Evolutionary conservation across 2,113 vertebrate genomes (phyloP), one percentile per base, ranked within the genome.

Genomic region (Rynchops niger): DNA sequence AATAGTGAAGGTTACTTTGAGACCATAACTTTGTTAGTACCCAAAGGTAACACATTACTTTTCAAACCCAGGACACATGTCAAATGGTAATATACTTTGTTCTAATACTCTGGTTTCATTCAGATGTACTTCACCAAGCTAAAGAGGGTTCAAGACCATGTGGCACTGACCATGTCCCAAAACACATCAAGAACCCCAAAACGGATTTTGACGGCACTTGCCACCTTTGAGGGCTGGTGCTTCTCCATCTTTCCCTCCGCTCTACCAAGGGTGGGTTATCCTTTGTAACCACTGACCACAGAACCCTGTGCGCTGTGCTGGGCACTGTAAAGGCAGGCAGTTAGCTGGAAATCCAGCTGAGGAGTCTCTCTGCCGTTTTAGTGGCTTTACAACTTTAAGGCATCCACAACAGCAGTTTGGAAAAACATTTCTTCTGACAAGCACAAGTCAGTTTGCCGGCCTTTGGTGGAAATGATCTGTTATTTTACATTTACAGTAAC

Each of bases 131-230:
- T 82, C 40, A 67, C 17, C 52, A 85, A 66, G 34, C 19, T 61
- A 7, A 38, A 73, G 50, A 65, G 29, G 3, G 20, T 52, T 82
- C 77, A 53, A 61, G 49, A 52, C 49, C 34, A 8, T 0, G 0
- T 5, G 52, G 40, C 47, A 87, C 53, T 53, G 45, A 61, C 38
- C 13, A 43, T 0, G 0, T 53, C 36, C 38, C 0, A 0, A 70
- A 90, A 83, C 32, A 62, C 21, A 72, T 1, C 36, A 18, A 38
- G 66, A 59, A 59, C 19, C 29, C 38, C 21, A 7, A 47, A 50
- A 32, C 6, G 16, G 36, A 38, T 56, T 71, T 45, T 36, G 73
- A 87, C 36, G 26, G 49, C 43, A 22, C 15, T 79, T 55, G 29
- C 10, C 53, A 23, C 15, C 18, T 45, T 59, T 77, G 52, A 25